Evolutionary conservation across 2,113 vertebrate genomes (phyloP).

Genomic region (Okapia johnstoni): DNA sequence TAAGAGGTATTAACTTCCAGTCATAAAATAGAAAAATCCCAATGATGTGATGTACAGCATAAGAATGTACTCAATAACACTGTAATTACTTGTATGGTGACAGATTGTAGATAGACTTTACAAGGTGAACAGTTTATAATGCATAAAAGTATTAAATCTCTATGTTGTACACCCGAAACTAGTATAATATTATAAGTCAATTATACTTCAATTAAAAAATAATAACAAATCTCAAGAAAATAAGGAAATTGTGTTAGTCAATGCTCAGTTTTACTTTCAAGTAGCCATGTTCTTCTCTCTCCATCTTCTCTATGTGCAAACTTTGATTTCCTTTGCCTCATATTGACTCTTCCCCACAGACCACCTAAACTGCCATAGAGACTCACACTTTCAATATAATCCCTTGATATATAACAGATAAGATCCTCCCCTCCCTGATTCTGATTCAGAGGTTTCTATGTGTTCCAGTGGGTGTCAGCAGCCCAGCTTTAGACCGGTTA

Average conservation of each 20-base stretch:
- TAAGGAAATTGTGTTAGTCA: background rate
- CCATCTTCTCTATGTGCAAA: background rate
- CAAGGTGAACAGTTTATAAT: background rate
- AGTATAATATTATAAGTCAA: background rate
- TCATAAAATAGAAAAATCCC: background rate
- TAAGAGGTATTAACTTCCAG: background rate
- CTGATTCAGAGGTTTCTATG: background rate
- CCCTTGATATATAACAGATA: fast-evolving
- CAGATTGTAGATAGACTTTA: background rate
- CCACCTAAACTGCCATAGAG: background rate
- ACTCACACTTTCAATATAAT: background rate
- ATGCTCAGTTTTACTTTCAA: background rate
- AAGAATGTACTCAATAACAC: background rate
- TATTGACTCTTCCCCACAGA: background rate
- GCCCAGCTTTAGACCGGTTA: background rate
- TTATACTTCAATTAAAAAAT: background rate
- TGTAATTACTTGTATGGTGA: background rate
- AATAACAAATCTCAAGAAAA: background rate
- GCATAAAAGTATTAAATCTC: background rate
- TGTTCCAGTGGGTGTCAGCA: background rate
- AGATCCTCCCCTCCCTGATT: background rate
- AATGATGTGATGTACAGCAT: background rate
- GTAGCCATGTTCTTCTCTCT: background rate
- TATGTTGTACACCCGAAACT: background rate
- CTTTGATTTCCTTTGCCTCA: background rate